Evolutionary conservation across 2,113 vertebrate genomes (phyloP).

Genomic region (Pomatorhinus ruficollis): DNA sequence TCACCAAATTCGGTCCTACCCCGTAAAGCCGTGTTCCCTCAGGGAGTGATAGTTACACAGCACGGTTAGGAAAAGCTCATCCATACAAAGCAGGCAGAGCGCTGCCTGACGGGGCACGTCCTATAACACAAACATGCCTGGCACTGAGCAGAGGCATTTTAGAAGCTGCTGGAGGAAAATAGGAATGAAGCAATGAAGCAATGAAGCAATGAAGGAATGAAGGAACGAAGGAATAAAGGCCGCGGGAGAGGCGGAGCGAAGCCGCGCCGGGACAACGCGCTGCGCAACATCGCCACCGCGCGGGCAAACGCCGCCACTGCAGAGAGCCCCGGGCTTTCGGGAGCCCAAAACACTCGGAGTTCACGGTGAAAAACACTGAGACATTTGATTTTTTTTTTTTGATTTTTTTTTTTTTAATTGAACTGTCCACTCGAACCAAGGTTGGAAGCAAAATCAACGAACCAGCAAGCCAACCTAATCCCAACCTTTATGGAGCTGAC

Average conservation of each 20-base stretch:
- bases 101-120: neutral
- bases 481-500: accelerated
- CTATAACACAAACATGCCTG: neutral
- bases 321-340: accelerated
- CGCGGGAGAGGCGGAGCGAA: too few relatives aligned
- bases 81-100: neutral
- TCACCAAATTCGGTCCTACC: neutral
- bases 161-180: neutral
- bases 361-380: neutral
- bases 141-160: neutral
- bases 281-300: conserved; percentile 21
- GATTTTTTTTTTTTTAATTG: neutral
- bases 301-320: neutral
- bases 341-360: neutral
- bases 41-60: neutral
- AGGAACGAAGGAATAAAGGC: neutral
- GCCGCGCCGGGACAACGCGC: neutral
- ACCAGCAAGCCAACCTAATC: neutral
- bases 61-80: neutral
- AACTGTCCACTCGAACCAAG: neutral
- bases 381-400: neutral
- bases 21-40: too few relatives aligned
- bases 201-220: too few relatives aligned
- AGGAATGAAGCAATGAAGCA: neutral
- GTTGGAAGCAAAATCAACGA: neutral